Evolutionary conservation across 2,797 vertebrate species (phyloP).

Genomic region (Nannoperca australis): DNA sequence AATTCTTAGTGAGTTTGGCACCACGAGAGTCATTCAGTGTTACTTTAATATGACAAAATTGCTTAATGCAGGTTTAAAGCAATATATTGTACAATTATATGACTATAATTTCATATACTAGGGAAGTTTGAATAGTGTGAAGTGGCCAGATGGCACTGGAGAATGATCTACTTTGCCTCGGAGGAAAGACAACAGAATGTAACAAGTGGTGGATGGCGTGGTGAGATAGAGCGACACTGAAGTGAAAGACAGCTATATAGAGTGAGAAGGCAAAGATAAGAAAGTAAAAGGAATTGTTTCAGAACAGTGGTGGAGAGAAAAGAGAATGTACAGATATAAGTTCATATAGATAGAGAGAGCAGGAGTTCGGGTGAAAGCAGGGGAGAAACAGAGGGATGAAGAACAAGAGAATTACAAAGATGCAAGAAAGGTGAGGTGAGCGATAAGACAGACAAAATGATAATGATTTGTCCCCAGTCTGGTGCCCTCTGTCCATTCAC

Average conservation of each 20-base stretch:
- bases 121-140: constrained; percentile 40
- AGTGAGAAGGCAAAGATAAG: constrained; percentile 33
- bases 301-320: constrained; percentile 3
- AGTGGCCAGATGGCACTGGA: constrained; percentile 58
- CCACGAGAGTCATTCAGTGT: neutral
- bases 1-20: neutral
- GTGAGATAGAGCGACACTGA: constrained; percentile 41
- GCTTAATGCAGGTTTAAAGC: constrained; percentile 57
- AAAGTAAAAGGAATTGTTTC: constrained; percentile 11
- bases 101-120: constrained; percentile 14
- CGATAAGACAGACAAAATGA: constrained; percentile 4
- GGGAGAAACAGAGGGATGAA: constrained; percentile 7
- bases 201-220: constrained; percentile 50
- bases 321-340: neutral
- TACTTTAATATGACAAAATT: constrained; percentile 22
- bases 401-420: constrained; percentile 9
- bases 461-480: constrained; percentile 11
- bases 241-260: constrained; percentile 45
- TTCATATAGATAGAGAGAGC: constrained; percentile 7
- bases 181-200: constrained; percentile 44
- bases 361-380: neutral
- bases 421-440: neutral
- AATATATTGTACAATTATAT: constrained; percentile 10
- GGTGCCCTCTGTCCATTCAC: constrained; percentile 20
- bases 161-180: constrained; percentile 51